Evolutionary conservation across 2,888 invertebrate species (phyloP).

Genomic region (Idaea dimidiata): DNA sequence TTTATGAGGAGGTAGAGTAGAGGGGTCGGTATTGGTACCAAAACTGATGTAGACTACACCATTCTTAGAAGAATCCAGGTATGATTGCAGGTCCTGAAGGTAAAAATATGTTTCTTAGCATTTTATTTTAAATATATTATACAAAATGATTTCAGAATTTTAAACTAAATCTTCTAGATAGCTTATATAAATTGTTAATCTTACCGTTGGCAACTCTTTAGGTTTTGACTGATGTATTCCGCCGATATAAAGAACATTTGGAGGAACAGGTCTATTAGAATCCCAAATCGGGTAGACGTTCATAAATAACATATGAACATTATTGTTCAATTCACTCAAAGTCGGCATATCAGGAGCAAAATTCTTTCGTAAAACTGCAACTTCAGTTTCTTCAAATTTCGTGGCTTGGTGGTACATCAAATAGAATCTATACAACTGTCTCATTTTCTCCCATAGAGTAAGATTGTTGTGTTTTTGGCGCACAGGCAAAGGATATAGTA

Average conservation of each 20-base stretch:
- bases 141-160: no score
- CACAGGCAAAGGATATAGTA: constrained; percentile 34
- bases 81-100: constrained; percentile 53
- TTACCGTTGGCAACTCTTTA: constrained; percentile 57
- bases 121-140: no score
- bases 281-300: constrained; percentile 57
- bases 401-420: constrained; percentile 26
- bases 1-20: constrained; percentile 45
- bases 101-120: neutral
- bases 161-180: neutral
- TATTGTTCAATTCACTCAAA: constrained; percentile 32
- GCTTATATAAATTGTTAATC: neutral
- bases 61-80: constrained; percentile 54
- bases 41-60: constrained; percentile 70
- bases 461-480: constrained; percentile 31
- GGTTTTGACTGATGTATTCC: constrained; percentile 54
- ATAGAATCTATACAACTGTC: neutral
- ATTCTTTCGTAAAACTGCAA: constrained; percentile 18
- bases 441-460: constrained; percentile 4
- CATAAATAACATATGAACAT: constrained; percentile 56
- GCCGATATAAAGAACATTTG: constrained; percentile 57
- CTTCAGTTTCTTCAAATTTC: constrained; percentile 17
- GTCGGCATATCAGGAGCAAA: constrained; percentile 36
- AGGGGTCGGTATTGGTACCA: constrained; percentile 58
- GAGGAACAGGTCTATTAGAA: constrained; percentile 51